Base-by-base conservation (phyloP, 35 echinoderm and acorn worm genomes). In the Ptychodera flava region DNA sequence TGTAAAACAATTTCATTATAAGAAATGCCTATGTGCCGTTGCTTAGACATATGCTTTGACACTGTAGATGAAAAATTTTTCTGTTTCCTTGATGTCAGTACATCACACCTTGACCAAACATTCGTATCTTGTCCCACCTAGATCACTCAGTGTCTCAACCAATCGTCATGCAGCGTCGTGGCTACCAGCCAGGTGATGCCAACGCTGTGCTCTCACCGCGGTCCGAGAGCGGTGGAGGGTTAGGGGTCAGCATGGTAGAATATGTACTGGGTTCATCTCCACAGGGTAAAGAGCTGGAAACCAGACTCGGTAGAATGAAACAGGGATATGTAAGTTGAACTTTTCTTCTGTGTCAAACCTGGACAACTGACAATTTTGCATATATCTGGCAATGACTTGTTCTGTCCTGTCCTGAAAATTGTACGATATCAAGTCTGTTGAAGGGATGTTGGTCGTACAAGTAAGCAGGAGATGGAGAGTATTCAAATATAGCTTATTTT, bases 91-190 rank as follows among this genome's bases (percentile, higher is more conserved):
- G n/a, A n/a, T n/a, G n/a, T n/a, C n/a, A n/a, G n/a, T n/a, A n/a
- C n/a, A n/a, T n/a, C n/a, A n/a, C n/a, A n/a, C n/a, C n/a, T n/a
- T n/a, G n/a, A n/a, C n/a, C n/a, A n/a, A n/a, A n/a, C n/a, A n/a
- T n/a, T n/a, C n/a, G n/a, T n/a, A n/a, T n/a, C n/a, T n/a, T n/a
- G n/a, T 32, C 77, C 45, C 76, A 32, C 81, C 79, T 36, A 94
- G 95, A 98, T 16, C 95, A 98, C 78, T 91, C 95, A 31, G 92
- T 98, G n/a, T 98, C 95, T 29, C 95, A 94, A 84, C 95, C 95
- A 22, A 98, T 98, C 85, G 94, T 94, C 92, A 92, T 98, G 32
- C 95, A 98, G 81, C 89, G 82, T 29, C 28, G 75, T 77, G 93
- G 93, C 16, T 94, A 89, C 78, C 93, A 87, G 45, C 92, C 93